These are phyloP conservation scores for Drosophila cognata DNA, from an alignment of 2,888 invertebrate species.

Conservation along the genomic window DNA sequence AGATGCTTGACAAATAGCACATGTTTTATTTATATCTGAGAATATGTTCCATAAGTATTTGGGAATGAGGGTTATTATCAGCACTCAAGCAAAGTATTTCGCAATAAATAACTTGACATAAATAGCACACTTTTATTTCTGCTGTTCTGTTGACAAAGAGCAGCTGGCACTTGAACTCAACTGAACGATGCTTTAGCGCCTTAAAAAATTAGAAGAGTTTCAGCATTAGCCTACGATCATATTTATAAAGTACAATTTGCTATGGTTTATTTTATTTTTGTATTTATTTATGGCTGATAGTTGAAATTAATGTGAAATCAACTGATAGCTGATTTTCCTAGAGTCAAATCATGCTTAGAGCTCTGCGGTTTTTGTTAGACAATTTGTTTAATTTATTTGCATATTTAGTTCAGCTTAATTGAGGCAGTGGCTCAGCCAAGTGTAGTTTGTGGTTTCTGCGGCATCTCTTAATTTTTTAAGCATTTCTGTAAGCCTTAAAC, in stretches of 20 bases:
- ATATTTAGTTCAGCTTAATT: constrained; percentile 11
- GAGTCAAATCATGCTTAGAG: neutral
- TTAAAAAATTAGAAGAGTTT: neutral
- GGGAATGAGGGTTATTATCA: neutral
- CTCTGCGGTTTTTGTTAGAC: constrained; percentile 5
- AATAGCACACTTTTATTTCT: neutral
- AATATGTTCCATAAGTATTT: neutral
- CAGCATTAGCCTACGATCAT: neutral
- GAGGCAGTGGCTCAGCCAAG: neutral
- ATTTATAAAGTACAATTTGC: neutral
- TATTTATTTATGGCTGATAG: neutral
- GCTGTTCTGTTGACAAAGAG: neutral
- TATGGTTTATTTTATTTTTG: neutral
- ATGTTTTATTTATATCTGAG: neutral
- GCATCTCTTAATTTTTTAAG: constrained; percentile 2
- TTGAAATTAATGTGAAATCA: neutral
- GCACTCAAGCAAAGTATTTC: neutral
- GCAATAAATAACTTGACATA: neutral
- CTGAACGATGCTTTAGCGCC: neutral
- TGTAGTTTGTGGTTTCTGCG: constrained; percentile 33
- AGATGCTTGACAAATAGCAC: constrained; percentile 7
- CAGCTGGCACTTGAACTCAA: neutral
- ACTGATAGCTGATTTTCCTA: neutral
- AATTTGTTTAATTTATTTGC: constrained; percentile 21
- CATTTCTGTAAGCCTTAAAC: constrained; percentile 11